These are phyloP conservation scores for Dascillus cervinus DNA, from an alignment of 2,888 invertebrate species.

Conservation along the genomic window DNA sequence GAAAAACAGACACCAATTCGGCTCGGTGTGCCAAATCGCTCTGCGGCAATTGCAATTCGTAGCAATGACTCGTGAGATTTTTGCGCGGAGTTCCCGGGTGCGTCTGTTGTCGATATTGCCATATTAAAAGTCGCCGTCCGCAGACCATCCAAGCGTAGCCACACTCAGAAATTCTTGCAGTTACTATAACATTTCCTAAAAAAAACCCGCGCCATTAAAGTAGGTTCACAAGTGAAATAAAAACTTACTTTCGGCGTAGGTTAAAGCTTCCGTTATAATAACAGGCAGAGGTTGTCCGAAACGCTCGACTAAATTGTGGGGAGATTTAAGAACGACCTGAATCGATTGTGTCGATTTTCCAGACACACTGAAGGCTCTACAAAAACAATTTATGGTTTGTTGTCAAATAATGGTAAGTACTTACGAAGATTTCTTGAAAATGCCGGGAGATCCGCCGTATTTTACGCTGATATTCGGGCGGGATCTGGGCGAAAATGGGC, in stretches of 20 bases:
- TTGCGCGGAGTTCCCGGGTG: constrained; percentile 40
- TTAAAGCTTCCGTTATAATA: constrained; percentile 79
- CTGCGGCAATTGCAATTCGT: constrained; percentile 81
- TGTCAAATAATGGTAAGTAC: too few species aligned
- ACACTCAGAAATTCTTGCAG: constrained; percentile 46
- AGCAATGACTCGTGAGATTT: constrained; percentile 54
- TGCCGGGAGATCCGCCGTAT: constrained; percentile 25
- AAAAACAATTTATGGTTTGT: constrained; percentile 20
- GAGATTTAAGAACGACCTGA: constrained; percentile 69
- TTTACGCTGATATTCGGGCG: constrained; percentile 28
- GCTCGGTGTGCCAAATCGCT: constrained; percentile 89
- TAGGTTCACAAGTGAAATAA: constrained; percentile 3
- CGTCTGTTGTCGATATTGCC: constrained; percentile 60
- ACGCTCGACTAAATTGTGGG: constrained; percentile 65
- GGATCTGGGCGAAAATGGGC: constrained; percentile 34
- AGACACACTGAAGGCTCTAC: constrained; percentile 50
- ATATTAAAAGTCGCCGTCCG: constrained; percentile 75
- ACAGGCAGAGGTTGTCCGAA: constrained; percentile 80
- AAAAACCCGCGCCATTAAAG: constrained; percentile 4
- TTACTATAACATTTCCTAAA: constrained; percentile 39
- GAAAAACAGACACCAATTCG: constrained; percentile 69
- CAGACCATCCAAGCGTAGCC: constrained; percentile 62
- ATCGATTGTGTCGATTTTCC: constrained; percentile 59
- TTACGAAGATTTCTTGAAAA: constrained; percentile 37
- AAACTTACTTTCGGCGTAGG: constrained; percentile 63